Conservation (phyloP, 2,113 vertebrate species). For the Cnemophilus loriae region DNA sequence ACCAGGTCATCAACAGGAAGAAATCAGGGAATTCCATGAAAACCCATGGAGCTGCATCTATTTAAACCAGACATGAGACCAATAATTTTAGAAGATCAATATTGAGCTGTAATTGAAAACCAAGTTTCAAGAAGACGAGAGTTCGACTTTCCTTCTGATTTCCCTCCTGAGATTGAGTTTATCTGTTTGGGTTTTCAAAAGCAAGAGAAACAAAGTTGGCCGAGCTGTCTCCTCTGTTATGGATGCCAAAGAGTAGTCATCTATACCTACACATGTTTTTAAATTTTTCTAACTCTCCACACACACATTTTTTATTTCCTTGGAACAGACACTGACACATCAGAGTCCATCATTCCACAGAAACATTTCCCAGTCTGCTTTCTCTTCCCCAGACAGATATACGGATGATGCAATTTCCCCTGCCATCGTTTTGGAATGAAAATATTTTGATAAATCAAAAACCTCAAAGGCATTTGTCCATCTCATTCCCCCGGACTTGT, state of each 20-base stretch:
- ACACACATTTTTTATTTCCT: background rate
- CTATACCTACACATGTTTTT: background rate
- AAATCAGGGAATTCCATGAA: background rate
- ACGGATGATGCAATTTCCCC: slow-evolving; percentile 29
- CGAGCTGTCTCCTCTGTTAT: background rate
- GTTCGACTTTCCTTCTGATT: background rate
- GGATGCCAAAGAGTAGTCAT: background rate
- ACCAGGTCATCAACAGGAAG: background rate
- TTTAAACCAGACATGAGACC: background rate
- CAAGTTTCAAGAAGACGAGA: background rate
- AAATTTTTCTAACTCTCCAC: background rate
- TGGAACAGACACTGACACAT: background rate
- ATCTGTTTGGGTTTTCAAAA: background rate
- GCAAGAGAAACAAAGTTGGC: background rate
- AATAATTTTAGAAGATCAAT: background rate
- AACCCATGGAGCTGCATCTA: background rate
- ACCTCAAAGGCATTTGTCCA: background rate
- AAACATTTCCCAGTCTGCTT: slow-evolving; percentile 43
- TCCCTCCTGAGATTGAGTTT: background rate
- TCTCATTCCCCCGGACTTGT: background rate
- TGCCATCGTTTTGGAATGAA: slow-evolving; percentile 25
- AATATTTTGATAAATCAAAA: slow-evolving; percentile 53
- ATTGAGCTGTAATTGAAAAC: background rate
- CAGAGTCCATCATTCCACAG: background rate
- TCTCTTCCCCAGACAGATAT: slow-evolving; percentile 34